Evolutionary conservation across 2,888 invertebrate genomes (phyloP).

Genomic region (Hylaea fasciaria): DNA sequence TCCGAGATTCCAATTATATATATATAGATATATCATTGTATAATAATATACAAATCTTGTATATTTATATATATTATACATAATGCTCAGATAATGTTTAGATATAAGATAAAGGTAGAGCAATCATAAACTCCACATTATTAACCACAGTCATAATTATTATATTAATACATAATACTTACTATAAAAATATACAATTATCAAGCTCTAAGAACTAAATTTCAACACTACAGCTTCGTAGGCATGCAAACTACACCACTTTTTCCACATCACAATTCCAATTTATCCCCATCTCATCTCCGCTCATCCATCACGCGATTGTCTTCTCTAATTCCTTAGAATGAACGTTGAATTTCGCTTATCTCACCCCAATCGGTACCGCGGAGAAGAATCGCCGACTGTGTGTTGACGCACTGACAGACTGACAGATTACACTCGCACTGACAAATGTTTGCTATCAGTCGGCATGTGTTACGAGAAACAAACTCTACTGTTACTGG

Average conservation of each 20-base stretch:
- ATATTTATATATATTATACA: too few relatives aligned
- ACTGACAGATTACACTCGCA: constrained; percentile 71
- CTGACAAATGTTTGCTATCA: constrained; percentile 67
- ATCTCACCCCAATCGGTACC: constrained; percentile 75
- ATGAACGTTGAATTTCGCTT: constrained; percentile 69
- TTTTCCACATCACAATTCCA: constrained; percentile 53
- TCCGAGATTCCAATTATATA: too few relatives aligned
- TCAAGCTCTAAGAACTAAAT: too few relatives aligned
- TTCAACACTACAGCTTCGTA: constrained; percentile 1
- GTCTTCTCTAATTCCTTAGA: constrained; percentile 58
- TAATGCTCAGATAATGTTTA: too few relatives aligned
- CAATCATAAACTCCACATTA: too few relatives aligned
- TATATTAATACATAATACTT: too few relatives aligned
- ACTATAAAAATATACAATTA: too few relatives aligned
- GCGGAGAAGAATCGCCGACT: constrained; percentile 72
- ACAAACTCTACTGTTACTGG: constrained; percentile 43
- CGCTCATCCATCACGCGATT: constrained; percentile 66
- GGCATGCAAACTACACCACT: constrained; percentile 39
- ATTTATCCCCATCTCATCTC: constrained; percentile 51
- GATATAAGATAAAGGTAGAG: too few relatives aligned
- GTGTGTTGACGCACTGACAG: constrained; percentile 72
- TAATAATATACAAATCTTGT: too few relatives aligned
- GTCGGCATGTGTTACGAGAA: constrained; percentile 44
- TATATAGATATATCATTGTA: too few relatives aligned
- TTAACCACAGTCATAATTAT: too few relatives aligned